A percentile compares a stretch with the other conserved stretches of the same genome.
Conservation (phyloP, 2,888 invertebrate genomes). For the Clitarchus hookeri region DNA sequence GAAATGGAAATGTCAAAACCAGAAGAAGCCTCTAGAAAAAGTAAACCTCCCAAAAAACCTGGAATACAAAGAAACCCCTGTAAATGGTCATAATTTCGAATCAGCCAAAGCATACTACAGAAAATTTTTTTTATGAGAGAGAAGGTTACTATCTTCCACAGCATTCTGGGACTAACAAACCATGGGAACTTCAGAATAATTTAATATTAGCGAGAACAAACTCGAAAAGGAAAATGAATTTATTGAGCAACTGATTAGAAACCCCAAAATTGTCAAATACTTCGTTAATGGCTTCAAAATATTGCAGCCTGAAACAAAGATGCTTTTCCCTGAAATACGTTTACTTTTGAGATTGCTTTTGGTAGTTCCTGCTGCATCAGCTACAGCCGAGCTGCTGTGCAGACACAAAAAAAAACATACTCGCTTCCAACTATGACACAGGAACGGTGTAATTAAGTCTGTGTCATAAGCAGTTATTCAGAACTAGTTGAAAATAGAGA, state of each 20-base stretch:
- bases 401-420: background rate
- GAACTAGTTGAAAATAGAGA: background rate
- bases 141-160: background rate
- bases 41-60: background rate
- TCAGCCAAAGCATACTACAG: slow-evolving; percentile 10
- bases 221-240: background rate
- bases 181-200: background rate
- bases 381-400: background rate
- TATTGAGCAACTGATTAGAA: background rate
- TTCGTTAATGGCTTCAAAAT: too few relatives aligned
- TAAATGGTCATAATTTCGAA: background rate
- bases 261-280: too few relatives aligned
- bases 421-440: background rate
- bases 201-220: background rate
- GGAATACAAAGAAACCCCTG: background rate
- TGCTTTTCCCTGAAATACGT: background rate
- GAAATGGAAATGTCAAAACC: background rate
- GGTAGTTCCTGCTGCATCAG: background rate
- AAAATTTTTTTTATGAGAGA: background rate
- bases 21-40: background rate
- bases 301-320: too few relatives aligned
- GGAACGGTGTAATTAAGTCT: background rate
- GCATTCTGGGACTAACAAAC: background rate
- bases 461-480: background rate
- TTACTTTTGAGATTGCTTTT: background rate